Base-by-base conservation (phyloP, 2,888 invertebrate genomes). In the Ophonus ardosiacus region DNA sequence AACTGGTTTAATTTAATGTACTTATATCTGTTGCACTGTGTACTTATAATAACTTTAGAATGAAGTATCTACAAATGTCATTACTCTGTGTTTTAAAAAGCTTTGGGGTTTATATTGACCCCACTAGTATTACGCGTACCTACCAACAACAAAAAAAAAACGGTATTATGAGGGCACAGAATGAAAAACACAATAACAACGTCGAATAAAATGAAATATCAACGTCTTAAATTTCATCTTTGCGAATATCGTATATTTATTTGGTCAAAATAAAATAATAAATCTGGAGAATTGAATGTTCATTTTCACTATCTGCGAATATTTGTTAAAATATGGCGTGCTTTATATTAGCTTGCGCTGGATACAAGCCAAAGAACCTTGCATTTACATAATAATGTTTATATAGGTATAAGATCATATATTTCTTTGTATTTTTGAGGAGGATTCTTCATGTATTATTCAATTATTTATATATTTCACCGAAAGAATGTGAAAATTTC, bases 351-450 rank as follows among this genome's bases (percentile, higher is more conserved):
- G 56, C 56, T 51, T 13, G 43, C 2, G 0, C 13, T 74, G 74
- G 74, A 74, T 18, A 51, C 74, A 17, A 74, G 74, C 74, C 74
- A 74, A 74, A 74, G 2, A 17, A 18, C 18, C 21, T 13, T 10
- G 13, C 18, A 51, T 74, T 74, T 74, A 18, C 74, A 74, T 74
- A 74, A 74, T 74, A 74, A 74, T 74, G 74, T 74, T 43, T 74
- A 56, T 74, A 74, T 51, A 74, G 43, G 51, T 43, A 74, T 74
- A 74, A 71, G 10, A 51, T 31, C 43, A 51, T 51, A 51, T 51
- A 51, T 51, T 51, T 13, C 43, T 13, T 51, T 51, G 13, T 51
- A 51, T 51, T 51, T 51, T 51, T 51, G 7, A 51, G 10, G 10
- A 51, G 43, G 13, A 51, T 5, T 51, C 43, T 51, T 51, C 13